A percentile compares a stretch with the other conserved stretches of the same genome.
These are phyloP conservation scores for Melanotaenia pygmaea DNA, from an alignment of 2,797 vertebrate species.

Conservation along the genomic window DNA sequence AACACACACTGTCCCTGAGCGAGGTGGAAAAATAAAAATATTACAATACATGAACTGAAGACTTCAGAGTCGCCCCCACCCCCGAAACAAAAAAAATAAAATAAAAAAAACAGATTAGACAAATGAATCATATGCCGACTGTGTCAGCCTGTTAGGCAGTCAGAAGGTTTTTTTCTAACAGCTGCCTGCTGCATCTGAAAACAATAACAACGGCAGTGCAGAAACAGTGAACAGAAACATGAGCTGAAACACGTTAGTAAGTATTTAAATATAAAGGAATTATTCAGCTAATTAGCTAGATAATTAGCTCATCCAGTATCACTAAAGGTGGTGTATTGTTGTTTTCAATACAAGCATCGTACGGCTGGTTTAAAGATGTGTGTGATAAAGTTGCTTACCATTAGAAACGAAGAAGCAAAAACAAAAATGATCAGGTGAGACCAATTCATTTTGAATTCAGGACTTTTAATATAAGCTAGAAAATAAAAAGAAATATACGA, in stretches of 20 bases:
- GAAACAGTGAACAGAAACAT: background rate
- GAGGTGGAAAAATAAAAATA: constrained; percentile 16
- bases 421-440: constrained; percentile 16
- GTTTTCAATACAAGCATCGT: background rate
- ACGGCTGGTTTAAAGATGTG: background rate
- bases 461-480: background rate
- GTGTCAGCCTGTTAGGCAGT: background rate
- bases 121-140: background rate
- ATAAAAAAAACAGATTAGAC: background rate
- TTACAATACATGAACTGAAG: constrained; percentile 24
- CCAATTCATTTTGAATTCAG: constrained; percentile 37
- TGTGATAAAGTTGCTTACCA: constrained; percentile 52
- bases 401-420: constrained; percentile 26
- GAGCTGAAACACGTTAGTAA: background rate
- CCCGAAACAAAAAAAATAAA: too few species aligned
- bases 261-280: background rate
- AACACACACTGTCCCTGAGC: constrained; percentile 77
- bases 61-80: background rate
- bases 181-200: background rate
- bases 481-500: background rate
- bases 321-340: background rate
- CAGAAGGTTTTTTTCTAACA: background rate
- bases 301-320: background rate
- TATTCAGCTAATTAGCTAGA: background rate
- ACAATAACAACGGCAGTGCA: background rate